Conservation (phyloP, 1,140 invertebrate genomes). For the Drosophila equinoxialis region DNA sequence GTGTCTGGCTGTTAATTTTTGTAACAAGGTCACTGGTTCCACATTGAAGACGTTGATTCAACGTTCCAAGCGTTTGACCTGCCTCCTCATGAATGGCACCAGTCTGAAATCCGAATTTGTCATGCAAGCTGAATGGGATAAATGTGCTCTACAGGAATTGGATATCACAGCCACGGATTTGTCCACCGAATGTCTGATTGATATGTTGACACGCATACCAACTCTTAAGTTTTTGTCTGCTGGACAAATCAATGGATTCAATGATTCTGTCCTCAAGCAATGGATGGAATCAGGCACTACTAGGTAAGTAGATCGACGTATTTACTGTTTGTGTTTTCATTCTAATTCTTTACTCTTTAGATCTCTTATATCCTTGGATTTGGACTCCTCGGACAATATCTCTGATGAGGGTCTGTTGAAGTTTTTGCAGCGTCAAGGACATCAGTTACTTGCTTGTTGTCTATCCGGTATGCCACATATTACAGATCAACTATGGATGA, state of each 20-base stretch:
- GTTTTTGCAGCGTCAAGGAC: conserved; percentile 94
- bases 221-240: conserved; percentile 95
- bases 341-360: conserved; percentile 16
- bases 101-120: conserved; percentile 95
- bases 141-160: conserved; percentile 93
- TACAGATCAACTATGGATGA: conserved; percentile 98
- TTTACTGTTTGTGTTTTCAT: background rate
- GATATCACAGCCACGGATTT: conserved; percentile 99
- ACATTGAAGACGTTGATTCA: conserved; percentile 97
- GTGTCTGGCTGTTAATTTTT: conserved; percentile 98
- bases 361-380: conserved; percentile 92
- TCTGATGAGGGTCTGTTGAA: conserved; percentile 95
- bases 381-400: conserved; percentile 97
- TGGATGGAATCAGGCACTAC: conserved; percentile 95
- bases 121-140: conserved; percentile 99
- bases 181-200: conserved; percentile 95
- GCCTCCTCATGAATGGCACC: conserved; percentile 97
- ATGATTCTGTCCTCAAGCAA: conserved; percentile 94
- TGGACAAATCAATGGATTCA: conserved; percentile 98
- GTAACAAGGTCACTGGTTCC: conserved; percentile 98
- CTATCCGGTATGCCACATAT: conserved; percentile 98
- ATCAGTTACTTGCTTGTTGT: conserved; percentile 93
- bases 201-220: conserved; percentile 95
- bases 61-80: conserved; percentile 95
- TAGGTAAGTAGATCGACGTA: conserved; percentile 44